A percentile compares a stretch with the other conserved stretches of the same genome.
Conservation (phyloP, 2,113 vertebrate genomes). For the Cephalopholis sonnerati region DNA sequence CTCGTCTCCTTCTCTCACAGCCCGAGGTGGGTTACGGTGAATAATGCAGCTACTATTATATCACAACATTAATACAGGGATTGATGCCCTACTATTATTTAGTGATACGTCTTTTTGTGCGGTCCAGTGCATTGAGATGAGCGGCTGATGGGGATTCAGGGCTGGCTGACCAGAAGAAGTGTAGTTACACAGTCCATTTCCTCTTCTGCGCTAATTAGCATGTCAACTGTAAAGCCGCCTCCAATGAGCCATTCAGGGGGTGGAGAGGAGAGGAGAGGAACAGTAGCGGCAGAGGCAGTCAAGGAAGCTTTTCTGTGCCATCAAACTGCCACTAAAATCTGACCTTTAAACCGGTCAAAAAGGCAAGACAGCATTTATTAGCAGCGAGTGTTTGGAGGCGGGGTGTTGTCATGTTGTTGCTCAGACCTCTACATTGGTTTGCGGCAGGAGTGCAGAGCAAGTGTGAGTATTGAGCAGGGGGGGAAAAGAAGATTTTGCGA, state of each 20-base stretch:
- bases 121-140: slow-evolving; percentile 51
- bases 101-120: slow-evolving; percentile 49
- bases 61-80: slow-evolving; percentile 53
- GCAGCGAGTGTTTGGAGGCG: background rate
- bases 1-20: slow-evolving; percentile 13
- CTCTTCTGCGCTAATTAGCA: slow-evolving; percentile 74
- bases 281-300: slow-evolving; percentile 15
- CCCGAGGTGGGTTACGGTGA: slow-evolving; percentile 17
- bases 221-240: slow-evolving; percentile 73
- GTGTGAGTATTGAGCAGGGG: background rate
- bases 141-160: slow-evolving; percentile 36
- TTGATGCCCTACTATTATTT: slow-evolving; percentile 63
- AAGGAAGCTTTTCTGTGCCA: slow-evolving; percentile 46
- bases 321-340: slow-evolving; percentile 56
- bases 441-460: background rate
- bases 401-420: slow-evolving; percentile 6
- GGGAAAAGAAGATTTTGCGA: background rate
- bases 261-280: slow-evolving; percentile 26
- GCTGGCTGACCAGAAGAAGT: slow-evolving; percentile 71
- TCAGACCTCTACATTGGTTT: slow-evolving; percentile 7
- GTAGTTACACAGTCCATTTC: slow-evolving; percentile 78
- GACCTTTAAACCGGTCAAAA: slow-evolving; percentile 54
- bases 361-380: slow-evolving; percentile 4
- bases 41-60: slow-evolving; percentile 36
- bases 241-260: slow-evolving; percentile 62